Evolutionary conservation across 2,888 invertebrate species (phyloP), one percentile per base, ranked within the genome.

Genomic region (Pollenia griseotomentosa): DNA sequence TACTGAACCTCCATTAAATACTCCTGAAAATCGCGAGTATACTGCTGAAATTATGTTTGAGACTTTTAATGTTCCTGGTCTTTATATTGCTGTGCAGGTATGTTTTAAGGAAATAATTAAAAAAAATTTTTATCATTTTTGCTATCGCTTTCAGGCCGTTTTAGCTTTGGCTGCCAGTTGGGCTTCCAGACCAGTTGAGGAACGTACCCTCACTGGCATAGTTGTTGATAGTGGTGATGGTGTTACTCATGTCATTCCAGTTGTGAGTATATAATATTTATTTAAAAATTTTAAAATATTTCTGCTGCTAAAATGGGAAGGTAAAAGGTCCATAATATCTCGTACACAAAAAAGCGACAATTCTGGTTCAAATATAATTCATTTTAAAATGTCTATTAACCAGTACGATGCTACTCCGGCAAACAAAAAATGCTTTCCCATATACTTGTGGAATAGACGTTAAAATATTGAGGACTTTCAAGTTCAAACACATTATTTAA

Each of bases 11-110:
- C 99, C 99, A 14, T 94, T 99, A 88, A 99, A 99, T 93, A 99
- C 99, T 1, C 99, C 99, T 0, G 99, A 99, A 94, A 99, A 99
- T 94, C 95, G 99, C 82, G 98, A 98, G 94, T 98, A 98, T 91
- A 96, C 97, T 86, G 98, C 98, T 10, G 99, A 99, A 95, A 99
- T 99, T 90, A 99, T 99, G 99, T 99, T 99, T 94, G 99, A 99
- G 94, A 99, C 99, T 44, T 99, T 99, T 94, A 99, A 99, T 94
- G 99, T 99, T 88, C 99, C 99, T 89, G 99, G 99, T 44, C 94
- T 99, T 89, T 99, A 99, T 93, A 99, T 99, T 90, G 99, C 99
- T 88, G 99, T 99, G 51, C 99, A 99, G 95, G 91, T 91, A 84
- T 59, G 68, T 46, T 63, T 42, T 48, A 19, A 33, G 42, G 19